phyloP scores from a whole-genome alignment of 2,113 vertebrate genomes.

The Phrynocephalus versicolor region DNA sequence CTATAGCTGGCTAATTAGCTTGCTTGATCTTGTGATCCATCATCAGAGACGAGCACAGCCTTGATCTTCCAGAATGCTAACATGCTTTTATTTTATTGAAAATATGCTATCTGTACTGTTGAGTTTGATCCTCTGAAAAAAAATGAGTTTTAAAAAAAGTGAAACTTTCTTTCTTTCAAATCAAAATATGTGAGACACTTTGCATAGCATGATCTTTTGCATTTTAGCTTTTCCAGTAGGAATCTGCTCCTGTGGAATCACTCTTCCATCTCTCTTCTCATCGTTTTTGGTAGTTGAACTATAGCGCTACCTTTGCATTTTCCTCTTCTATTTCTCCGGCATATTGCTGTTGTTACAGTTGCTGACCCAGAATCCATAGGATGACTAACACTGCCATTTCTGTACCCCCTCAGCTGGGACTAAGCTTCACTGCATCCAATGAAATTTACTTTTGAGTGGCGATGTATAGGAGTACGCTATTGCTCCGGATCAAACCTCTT shows the following conservation, averaged over 20 bases:
- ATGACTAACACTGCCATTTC: neutral
- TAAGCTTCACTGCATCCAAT: neutral
- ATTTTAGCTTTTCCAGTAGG: neutral
- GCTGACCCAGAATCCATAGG: too few species aligned
- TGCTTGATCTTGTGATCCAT: too few species aligned
- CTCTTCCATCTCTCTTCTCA: neutral
- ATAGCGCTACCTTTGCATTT: neutral
- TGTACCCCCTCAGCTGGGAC: neutral
- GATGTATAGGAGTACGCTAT: neutral
- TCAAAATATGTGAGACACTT: neutral
- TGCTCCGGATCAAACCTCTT: neutral
- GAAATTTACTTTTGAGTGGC: neutral
- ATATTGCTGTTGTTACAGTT: neutral
- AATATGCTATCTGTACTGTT: too few species aligned
- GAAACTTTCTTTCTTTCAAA: too few species aligned
- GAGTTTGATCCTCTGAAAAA: too few species aligned
- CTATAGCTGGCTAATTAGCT: too few species aligned
- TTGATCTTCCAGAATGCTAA: too few species aligned
- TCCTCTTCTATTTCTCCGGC: neutral
- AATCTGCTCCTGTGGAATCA: neutral
- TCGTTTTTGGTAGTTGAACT: neutral
- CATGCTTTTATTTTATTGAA: too few species aligned
- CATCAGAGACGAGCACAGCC: too few species aligned
- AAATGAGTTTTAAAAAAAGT: too few species aligned
- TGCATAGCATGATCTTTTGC: neutral